These are phyloP conservation scores for Lasioglossum figueresi DNA, from an alignment of 2,888 invertebrate genomes.

Conservation along the genomic window DNA sequence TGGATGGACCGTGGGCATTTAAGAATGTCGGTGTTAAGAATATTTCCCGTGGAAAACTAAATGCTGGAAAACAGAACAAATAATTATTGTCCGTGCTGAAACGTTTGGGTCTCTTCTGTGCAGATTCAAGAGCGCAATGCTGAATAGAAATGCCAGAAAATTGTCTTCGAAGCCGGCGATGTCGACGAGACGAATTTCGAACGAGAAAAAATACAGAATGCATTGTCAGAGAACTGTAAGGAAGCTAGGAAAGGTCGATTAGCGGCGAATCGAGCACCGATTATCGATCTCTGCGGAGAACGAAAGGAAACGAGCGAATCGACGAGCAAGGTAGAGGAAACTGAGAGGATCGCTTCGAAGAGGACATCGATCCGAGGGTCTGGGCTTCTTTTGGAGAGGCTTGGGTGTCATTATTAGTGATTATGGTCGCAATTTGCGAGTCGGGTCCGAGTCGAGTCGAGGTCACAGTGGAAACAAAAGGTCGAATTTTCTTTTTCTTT, in stretches of 20 bases:
- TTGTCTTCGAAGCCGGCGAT: neutral
- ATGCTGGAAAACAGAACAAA: no score
- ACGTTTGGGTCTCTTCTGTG: neutral
- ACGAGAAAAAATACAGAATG: neutral
- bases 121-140: neutral
- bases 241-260: neutral
- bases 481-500: neutral
- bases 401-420: neutral
- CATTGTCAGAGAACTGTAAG: neutral
- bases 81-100: no score
- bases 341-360: slow-evolving; percentile 4
- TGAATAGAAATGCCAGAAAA: neutral
- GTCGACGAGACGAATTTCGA: neutral
- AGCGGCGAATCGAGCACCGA: neutral
- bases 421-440: neutral
- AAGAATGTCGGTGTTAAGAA: no score
- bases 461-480: neutral
- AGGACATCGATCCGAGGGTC: slow-evolving; percentile 5
- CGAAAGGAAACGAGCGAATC: slow-evolving; percentile 4
- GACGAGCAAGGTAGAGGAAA: neutral
- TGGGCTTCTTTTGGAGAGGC: neutral
- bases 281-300: neutral
- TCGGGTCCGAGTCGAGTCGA: neutral
- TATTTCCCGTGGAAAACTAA: no score
- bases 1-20: no score